Evolutionary conservation across 2,888 invertebrate genomes (phyloP), one percentile per base, ranked within the genome.

Genomic region (Erebia ligea): DNA sequence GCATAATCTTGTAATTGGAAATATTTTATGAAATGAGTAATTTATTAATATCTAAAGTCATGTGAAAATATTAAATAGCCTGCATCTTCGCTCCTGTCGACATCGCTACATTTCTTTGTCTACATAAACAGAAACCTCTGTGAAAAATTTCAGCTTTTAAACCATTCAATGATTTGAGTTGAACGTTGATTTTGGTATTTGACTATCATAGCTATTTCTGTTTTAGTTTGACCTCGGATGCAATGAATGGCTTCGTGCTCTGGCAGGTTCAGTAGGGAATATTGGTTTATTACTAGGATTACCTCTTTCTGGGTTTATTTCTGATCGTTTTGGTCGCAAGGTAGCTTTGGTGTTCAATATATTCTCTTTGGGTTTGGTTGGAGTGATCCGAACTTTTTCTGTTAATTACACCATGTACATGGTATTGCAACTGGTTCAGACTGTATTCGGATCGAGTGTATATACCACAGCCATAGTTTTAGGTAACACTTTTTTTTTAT

Each of bases 171-270:
- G 6, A 6, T 34, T 34, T 34, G 6, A 34, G 6, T n/a, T 34
- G 34, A 1, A 1, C 6, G 34, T 6, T 34, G 6, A n/a, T 34
- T 34, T 34, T 34, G 6, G 15, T 5, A 52, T 52, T 17, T 52
- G 3, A n/a, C 0, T 11, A 11, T 11, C 11, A n/a, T n/a, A n/a
- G n/a, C n/a, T n/a, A n/a, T 52, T 17, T 25, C 15, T 58, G 77
- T 67, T 67, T 59, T 13, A 67, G 67, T 67, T 67, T 25, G 34
- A 67, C 19, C 67, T 67, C 8, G 67, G 58, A 17, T 67, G 67
- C 58, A 48, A 58, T 58, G 67, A 67, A 45, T 67, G 67, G 67
- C 34, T 67, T 8, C 67, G 67, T 2, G 67, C 25, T n/a, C 34
- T 34, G 17, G 58, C 50, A 13, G 67, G 67, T n/a, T 50, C 67